Percentiles rank a stretch among this genome's conserved stretches.
Conservation (phyloP, 2,888 invertebrate species). For the Nomada lathburiana region DNA sequence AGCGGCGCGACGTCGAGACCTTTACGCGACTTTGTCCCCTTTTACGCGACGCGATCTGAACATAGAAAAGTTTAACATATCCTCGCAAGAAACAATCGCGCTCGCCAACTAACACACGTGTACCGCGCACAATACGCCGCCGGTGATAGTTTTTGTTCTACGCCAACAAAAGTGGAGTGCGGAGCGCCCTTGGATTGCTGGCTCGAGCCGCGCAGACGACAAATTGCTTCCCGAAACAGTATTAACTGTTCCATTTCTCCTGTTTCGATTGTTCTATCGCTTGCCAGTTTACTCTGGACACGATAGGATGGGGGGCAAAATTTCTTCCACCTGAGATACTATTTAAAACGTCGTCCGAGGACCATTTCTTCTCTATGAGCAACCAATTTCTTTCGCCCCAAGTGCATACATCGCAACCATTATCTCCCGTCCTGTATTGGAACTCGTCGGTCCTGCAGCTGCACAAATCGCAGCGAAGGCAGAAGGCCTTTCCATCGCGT, state of each 20-base stretch:
- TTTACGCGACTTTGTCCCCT: slow-evolving; percentile 11
- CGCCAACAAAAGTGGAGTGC: neutral
- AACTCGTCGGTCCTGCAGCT: neutral
- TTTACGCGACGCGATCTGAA: slow-evolving; percentile 7
- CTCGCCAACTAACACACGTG: neutral
- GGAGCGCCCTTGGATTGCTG: neutral
- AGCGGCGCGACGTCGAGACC: slow-evolving; percentile 1
- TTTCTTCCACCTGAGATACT: too few relatives aligned
- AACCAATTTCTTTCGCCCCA: neutral
- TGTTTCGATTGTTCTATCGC: too few relatives aligned
- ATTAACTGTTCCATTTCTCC: too few relatives aligned
- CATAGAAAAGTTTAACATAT: slow-evolving; percentile 13
- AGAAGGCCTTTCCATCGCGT: slow-evolving; percentile 24
- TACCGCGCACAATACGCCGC: neutral
- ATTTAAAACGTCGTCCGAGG: too few relatives aligned
- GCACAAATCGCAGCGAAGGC: slow-evolving; percentile 25
- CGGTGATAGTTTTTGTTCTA: neutral
- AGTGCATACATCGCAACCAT: neutral
- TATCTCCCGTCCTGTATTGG: neutral
- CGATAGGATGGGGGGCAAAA: too few relatives aligned
- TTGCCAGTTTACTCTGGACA: too few relatives aligned
- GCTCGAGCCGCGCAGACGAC: too few relatives aligned
- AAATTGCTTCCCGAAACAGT: too few relatives aligned
- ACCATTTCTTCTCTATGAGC: too few relatives aligned
- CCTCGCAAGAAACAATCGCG: slow-evolving; percentile 11